A percentile compares a stretch with the other conserved stretches of the same genome.
Conservation (phyloP, 2,888 invertebrate species). For the Dryococelus australis region DNA sequence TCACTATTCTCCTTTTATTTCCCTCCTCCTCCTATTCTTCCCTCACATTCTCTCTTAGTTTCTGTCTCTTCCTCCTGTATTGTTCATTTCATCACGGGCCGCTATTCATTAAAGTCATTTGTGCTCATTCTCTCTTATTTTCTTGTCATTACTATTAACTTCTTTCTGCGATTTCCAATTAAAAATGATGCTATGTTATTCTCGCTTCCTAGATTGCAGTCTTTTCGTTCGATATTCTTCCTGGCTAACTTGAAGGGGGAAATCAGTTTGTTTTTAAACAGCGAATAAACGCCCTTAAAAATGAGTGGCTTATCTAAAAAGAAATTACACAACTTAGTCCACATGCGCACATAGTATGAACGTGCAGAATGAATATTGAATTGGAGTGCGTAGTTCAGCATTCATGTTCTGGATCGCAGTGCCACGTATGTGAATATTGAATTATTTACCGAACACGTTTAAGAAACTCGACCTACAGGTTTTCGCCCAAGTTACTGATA, state of each 20-base stretch:
- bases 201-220: neutral
- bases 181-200: neutral
- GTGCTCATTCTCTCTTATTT: neutral
- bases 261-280: neutral
- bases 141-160: neutral
- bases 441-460: too few relatives aligned
- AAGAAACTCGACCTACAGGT: too few relatives aligned
- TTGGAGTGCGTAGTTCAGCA: too few relatives aligned
- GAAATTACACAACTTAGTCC: too few relatives aligned
- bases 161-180: neutral
- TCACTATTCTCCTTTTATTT: neutral
- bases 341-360: too few relatives aligned
- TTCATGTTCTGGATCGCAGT: too few relatives aligned
- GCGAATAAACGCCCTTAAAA: neutral
- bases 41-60: neutral
- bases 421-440: too few relatives aligned
- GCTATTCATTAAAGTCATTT: conserved; percentile 1
- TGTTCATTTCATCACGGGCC: neutral
- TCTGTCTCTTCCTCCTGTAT: neutral
- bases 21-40: neutral
- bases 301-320: neutral
- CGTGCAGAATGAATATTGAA: too few relatives aligned
- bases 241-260: neutral
- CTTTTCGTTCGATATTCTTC: neutral
- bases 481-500: too few relatives aligned